Evolutionary conservation across 2,797 vertebrate species (phyloP), one percentile per base, ranked within the genome.

Genomic region (Hephaestus fuliginosus): DNA sequence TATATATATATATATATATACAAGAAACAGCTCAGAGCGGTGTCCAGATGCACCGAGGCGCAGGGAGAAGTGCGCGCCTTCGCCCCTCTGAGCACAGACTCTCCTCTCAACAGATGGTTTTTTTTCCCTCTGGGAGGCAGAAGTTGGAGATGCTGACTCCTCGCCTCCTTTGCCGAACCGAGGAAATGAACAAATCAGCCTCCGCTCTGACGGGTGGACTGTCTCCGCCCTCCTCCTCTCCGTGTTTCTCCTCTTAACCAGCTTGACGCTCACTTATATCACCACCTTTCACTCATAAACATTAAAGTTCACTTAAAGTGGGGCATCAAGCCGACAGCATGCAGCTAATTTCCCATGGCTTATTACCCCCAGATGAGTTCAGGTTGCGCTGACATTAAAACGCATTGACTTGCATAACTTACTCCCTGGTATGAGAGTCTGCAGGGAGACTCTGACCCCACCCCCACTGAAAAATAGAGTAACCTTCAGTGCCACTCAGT

Each of bases 191-290:
- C 63, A 75, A 33, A 70, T 53, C 86, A 88, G 82, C 76, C 88
- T 89, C 77, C 72, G 20, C 73, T 67, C 39, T 76, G 83, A 74
- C 62, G 65, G 71, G 30, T 61, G 70, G 55, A 76, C 63, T 70
- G 85, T 86, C 88, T 81, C 91, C 92, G 85, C 92, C 91, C 82
- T 82, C 87, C 68, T 65, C 69, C 53, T 74, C 43, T 43, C 74
- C 33, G 12, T 11, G 17, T 60, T 70, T 70, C 25, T 55, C 43
- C 41, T 78, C 46, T n/a, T 44, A 8, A 52, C 65, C 82, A 71
- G 75, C 62, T 63, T 68, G 73, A 82, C 48, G 70, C 72, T 65
- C 60, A 44, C 63, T 73, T 60, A 53, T 46, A 56, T 79, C 81
- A 76, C 64, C 68, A 69, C 66, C 71, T 81, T 75, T 78, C 68